Percentiles rank a stretch among this genome's conserved stretches.
Conservation (phyloP, 37 sponge, comb jelly and placozoan species). For the Halichondria panicea region DNA sequence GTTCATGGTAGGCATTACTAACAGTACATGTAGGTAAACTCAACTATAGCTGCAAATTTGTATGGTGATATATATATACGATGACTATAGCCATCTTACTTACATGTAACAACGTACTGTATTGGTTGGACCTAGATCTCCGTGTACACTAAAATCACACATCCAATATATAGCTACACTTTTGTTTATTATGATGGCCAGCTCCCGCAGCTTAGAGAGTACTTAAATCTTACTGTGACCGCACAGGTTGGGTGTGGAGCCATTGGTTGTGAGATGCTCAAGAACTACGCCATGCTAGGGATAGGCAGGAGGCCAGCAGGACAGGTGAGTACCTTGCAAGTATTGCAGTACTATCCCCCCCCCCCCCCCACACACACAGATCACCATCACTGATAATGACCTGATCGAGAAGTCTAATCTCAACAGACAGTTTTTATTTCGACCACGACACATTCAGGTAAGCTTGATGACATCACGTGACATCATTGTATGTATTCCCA, state of each 20-base stretch:
- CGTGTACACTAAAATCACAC: too few species aligned
- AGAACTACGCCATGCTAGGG: slow-evolving; percentile 94
- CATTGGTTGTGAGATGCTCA: slow-evolving; percentile 98
- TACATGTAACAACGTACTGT: too few species aligned
- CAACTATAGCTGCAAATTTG: too few species aligned
- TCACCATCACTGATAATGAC: slow-evolving; percentile 96
- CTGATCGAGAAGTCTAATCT: slow-evolving; percentile 96
- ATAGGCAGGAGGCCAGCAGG: slow-evolving; percentile 60
- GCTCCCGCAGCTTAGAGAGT: neutral
- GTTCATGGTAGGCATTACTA: slow-evolving; percentile 92
- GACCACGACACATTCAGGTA: slow-evolving; percentile 89
- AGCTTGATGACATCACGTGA: too few species aligned
- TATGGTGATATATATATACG: too few species aligned
- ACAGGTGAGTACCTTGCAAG: slow-evolving; percentile 32
- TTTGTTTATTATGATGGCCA: too few species aligned
- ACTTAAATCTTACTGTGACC: too few species aligned
- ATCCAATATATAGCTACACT: too few species aligned
- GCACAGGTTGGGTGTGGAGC: slow-evolving; percentile 97
- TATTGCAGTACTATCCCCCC: neutral
- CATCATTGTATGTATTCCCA: neutral
- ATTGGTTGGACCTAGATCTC: too few species aligned
- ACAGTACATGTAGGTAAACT: too few species aligned
- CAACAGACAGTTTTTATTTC: slow-evolving; percentile 96
- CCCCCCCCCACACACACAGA: slow-evolving; percentile 18
- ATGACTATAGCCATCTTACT: too few species aligned